Conservation (phyloP, 2,888 invertebrate species). For the Schizaphis graminum region DNA sequence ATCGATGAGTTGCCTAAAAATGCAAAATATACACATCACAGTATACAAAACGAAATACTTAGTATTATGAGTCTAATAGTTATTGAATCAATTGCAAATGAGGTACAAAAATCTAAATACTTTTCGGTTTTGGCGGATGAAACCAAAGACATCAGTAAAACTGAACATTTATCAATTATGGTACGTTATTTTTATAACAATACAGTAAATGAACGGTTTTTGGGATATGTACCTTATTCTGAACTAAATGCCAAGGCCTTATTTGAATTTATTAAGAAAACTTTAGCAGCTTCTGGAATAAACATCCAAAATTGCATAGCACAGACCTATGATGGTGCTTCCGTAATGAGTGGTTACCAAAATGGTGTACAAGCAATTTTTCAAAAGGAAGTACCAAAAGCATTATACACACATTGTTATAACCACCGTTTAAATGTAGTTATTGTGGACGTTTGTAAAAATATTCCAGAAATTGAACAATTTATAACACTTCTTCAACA, state of each 20-base stretch:
- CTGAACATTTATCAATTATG: slow-evolving; percentile 56
- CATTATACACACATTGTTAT: slow-evolving; percentile 57
- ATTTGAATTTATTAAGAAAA: slow-evolving; percentile 35
- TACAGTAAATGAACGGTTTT: slow-evolving; percentile 44
- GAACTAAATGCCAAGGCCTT: slow-evolving; percentile 37
- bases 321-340: slow-evolving; percentile 37
- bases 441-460: slow-evolving; percentile 44
- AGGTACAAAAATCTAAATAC: slow-evolving; percentile 23
- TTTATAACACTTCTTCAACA: slow-evolving; percentile 35
- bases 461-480: slow-evolving; percentile 38
- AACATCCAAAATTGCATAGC: slow-evolving; percentile 55
- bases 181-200: slow-evolving; percentile 36
- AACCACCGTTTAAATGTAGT: slow-evolving; percentile 45
- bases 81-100: slow-evolving; percentile 33
- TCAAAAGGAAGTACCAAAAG: slow-evolving; percentile 41
- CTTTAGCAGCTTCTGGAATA: slow-evolving; percentile 14
- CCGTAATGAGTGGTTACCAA: slow-evolving; percentile 43
- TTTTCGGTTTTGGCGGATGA: slow-evolving; percentile 50
- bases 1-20: slow-evolving; percentile 42
- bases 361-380: slow-evolving; percentile 47
- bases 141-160: slow-evolving; percentile 56
- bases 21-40: slow-evolving; percentile 52
- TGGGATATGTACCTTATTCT: slow-evolving; percentile 35
- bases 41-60: slow-evolving; percentile 54
- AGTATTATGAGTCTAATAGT: slow-evolving; percentile 24